Percentiles rank a stretch among this genome's conserved stretches.
These are phyloP conservation scores for Pseudomyrmex flavicornis DNA, from an alignment of 1,140 invertebrate species.

Conservation along the genomic window DNA sequence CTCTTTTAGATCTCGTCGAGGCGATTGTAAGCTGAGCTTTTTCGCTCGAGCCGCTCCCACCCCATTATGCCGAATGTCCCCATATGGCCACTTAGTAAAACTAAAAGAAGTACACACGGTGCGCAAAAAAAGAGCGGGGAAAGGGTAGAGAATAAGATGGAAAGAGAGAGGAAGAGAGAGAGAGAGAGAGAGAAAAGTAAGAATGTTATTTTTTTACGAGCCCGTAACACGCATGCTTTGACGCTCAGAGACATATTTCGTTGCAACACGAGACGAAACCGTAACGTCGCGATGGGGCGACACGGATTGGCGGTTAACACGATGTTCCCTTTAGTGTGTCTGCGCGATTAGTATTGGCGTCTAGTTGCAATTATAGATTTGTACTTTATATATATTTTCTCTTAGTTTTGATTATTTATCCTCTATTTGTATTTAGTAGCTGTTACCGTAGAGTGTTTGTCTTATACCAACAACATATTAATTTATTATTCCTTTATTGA, in stretches of 20 bases:
- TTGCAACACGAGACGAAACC: slow-evolving; percentile 35
- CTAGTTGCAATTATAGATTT: slow-evolving; percentile 35
- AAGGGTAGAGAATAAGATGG: background rate
- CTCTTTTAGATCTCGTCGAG: slow-evolving; percentile 83
- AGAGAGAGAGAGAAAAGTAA: background rate
- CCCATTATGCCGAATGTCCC: slow-evolving; percentile 76
- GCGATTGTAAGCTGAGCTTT: slow-evolving; percentile 83
- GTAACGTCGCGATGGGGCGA: slow-evolving; percentile 22
- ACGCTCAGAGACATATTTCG: slow-evolving; percentile 42
- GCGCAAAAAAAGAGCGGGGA: slow-evolving; percentile 27
- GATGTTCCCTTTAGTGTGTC: slow-evolving; percentile 22
- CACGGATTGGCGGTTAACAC: slow-evolving; percentile 24
- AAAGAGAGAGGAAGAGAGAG: background rate
- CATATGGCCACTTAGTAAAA: slow-evolving; percentile 82
- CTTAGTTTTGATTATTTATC: background rate
- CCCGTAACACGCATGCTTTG: slow-evolving; percentile 25
- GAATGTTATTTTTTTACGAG: slow-evolving; percentile 46
- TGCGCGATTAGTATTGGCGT: slow-evolving; percentile 11
- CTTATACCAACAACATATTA: too few species aligned
- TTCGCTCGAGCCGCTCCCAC: slow-evolving; percentile 73
- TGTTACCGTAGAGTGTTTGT: background rate
- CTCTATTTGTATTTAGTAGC: slow-evolving; percentile 1
- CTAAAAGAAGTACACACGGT: slow-evolving; percentile 58
- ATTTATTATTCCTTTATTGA: too few species aligned
- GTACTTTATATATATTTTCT: background rate